Evolutionary conservation across 2,888 invertebrate genomes (phyloP), one percentile per base, ranked within the genome.

Genomic region (Criorhina ranunculi): DNA sequence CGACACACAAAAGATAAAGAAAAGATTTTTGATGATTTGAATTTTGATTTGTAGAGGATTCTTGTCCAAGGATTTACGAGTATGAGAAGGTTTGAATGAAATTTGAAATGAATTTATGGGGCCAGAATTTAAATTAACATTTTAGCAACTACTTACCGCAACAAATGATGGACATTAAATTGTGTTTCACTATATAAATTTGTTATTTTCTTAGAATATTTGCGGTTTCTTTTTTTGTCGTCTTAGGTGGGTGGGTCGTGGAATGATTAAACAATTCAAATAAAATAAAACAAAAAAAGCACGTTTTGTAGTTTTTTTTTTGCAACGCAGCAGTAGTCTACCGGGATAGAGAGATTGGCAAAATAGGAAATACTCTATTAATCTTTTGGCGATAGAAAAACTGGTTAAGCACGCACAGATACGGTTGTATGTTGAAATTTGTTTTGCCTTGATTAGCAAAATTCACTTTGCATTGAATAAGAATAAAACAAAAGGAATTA

Each of bases 111-210:
- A 73, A 35, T 35, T 60, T 6, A 72, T 77, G 53, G 51, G 31
- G 70, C 33, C 29, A 15, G 8, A 55, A 33, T 42, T 17, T 37
- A 40, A 9, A 19, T 24, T n/a, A 7, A 17, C 6, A 12, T 19
- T 42, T 8, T 35, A 1, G 29, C n/a, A 55, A 7, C 8, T 33
- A 83, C 83, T 83, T 79, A 83, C 83, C 83, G 73, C 62, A 79
- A 62, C 67, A 75, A 79, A 73, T 73, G 73, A 79, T 79, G 60
- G 79, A 75, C 83, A 83, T 83, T 73, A 67, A 83, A 66, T 67
- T 73, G 9, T 35, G 55, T 59, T 60, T 66, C 81, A 57, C 81
- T 29, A 9, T 29, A 9, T 19, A 7, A 44, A 69, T 37, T 15
- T 17, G 8, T 46, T 44, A 2, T 31, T 69, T 33, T 44, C 5